phyloP scores from a whole-genome alignment of 2,797 vertebrate species.

The Pteropus rufus region DNA sequence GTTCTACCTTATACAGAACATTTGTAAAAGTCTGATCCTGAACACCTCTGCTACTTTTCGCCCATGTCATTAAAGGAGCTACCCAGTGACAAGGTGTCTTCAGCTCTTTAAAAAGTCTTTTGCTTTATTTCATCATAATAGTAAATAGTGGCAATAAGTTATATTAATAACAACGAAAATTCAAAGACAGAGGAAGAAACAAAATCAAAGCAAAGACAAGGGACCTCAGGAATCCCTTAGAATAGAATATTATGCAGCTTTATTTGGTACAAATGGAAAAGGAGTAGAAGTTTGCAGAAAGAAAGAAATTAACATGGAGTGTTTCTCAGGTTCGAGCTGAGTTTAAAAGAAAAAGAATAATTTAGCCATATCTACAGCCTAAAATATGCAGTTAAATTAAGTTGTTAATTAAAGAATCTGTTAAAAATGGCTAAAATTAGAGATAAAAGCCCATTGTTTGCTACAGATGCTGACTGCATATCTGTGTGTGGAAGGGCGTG shows the following conservation, averaged over 20 bases:
- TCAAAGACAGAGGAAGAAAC: slow-evolving; percentile 29
- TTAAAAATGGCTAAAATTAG: slow-evolving; percentile 66
- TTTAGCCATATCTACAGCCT: slow-evolving; percentile 20
- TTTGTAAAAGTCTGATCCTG: not conserved
- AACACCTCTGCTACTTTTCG: not conserved
- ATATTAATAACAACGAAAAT: slow-evolving; percentile 38
- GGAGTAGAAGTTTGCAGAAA: not conserved
- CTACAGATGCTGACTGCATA: slow-evolving; percentile 32
- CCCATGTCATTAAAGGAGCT: not conserved
- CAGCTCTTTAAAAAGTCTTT: not conserved
- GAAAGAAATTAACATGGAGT: not conserved
- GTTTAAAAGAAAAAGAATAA: slow-evolving; percentile 11
- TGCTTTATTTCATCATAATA: not conserved
- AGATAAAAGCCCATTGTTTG: slow-evolving; percentile 32
- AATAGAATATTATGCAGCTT: not conserved
- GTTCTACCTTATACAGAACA: not conserved
- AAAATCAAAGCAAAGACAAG: not conserved
- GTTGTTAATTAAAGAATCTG: slow-evolving; percentile 61
- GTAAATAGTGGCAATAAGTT: not conserved
- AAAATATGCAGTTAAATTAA: slow-evolving; percentile 52
- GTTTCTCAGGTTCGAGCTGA: slow-evolving; percentile 16
- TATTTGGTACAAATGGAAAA: not conserved
- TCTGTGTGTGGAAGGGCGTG: not conserved
- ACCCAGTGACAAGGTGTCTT: not conserved
- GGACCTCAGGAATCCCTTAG: not conserved